These are phyloP conservation scores for Muscicapa striata DNA, from an alignment of 2,797 vertebrate species.

Conservation along the genomic window DNA sequence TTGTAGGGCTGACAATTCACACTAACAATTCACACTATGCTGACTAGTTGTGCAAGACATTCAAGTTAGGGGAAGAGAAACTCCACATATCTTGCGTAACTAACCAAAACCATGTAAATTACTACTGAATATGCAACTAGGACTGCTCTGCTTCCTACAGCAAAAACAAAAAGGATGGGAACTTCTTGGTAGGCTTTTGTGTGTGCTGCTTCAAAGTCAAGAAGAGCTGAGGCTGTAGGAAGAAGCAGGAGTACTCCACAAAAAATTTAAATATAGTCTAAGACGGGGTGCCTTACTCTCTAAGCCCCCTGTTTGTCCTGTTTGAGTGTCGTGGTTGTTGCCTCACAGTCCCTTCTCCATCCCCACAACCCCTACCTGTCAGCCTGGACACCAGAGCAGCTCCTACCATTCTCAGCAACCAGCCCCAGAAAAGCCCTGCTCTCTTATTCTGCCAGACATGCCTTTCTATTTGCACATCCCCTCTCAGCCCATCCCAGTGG, in stretches of 20 bases:
- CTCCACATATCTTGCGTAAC: constrained; percentile 63
- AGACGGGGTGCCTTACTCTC: neutral
- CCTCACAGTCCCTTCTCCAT: neutral
- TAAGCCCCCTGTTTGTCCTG: neutral
- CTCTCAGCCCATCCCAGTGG: neutral
- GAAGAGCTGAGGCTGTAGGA: neutral
- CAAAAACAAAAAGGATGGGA: neutral
- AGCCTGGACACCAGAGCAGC: neutral
- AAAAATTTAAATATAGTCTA: neutral
- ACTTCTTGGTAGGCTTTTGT: neutral
- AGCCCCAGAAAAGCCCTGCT: neutral
- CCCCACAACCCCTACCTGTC: neutral
- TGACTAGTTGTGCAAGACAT: constrained; percentile 69
- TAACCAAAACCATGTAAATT: constrained; percentile 68
- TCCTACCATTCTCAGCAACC: neutral
- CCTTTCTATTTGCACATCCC: neutral
- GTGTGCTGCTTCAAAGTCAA: neutral
- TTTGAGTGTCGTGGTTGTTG: neutral
- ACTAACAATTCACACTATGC: constrained; percentile 58
- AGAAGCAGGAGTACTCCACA: neutral
- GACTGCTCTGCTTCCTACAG: constrained; percentile 49
- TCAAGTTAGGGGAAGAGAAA: constrained; percentile 69
- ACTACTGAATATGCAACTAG: constrained; percentile 68
- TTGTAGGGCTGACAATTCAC: constrained; percentile 52
- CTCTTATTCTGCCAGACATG: neutral